A percentile compares a stretch with the other conserved stretches of the same genome.
Evolutionary conservation across 2,888 invertebrate species (phyloP).

Genomic region (Stegophylla sp.): DNA sequence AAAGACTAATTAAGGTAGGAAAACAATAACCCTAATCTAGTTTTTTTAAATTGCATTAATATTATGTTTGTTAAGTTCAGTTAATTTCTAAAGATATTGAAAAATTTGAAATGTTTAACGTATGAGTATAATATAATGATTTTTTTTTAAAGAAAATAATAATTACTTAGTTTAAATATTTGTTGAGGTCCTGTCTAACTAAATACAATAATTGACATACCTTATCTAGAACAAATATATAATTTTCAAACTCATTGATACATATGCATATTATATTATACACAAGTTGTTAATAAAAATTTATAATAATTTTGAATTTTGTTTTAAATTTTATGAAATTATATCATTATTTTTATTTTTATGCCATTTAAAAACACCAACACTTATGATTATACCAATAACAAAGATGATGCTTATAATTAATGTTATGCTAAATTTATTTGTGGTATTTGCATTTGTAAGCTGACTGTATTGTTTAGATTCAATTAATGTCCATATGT

Average conservation of each 20-base stretch:
- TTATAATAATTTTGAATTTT: neutral
- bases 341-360: slow-evolving; percentile 11
- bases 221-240: neutral
- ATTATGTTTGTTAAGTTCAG: slow-evolving; percentile 30
- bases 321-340: slow-evolving; percentile 16
- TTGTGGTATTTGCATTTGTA: neutral
- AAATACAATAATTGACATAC: slow-evolving; percentile 14
- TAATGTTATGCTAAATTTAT: slow-evolving; percentile 3
- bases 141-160: slow-evolving; percentile 21
- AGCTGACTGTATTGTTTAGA: slow-evolving; percentile 24
- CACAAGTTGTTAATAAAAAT: slow-evolving; percentile 28
- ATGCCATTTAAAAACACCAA: slow-evolving; percentile 27
- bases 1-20: slow-evolving; percentile 13
- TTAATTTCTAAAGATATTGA: slow-evolving; percentile 13
- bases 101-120: slow-evolving; percentile 2
- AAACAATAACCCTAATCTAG: neutral
- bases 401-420: neutral
- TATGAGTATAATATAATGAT: too few relatives aligned
- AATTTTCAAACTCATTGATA: slow-evolving; percentile 31
- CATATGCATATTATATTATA: neutral
- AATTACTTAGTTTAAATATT: slow-evolving; percentile 17
- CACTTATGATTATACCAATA: neutral
- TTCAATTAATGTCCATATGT: slow-evolving; percentile 45
- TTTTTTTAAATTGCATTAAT: slow-evolving; percentile 1
- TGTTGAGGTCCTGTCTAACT: neutral